These are phyloP conservation scores for Ostrea edulis DNA, from an alignment of 1,140 invertebrate species.

Conservation along the genomic window DNA sequence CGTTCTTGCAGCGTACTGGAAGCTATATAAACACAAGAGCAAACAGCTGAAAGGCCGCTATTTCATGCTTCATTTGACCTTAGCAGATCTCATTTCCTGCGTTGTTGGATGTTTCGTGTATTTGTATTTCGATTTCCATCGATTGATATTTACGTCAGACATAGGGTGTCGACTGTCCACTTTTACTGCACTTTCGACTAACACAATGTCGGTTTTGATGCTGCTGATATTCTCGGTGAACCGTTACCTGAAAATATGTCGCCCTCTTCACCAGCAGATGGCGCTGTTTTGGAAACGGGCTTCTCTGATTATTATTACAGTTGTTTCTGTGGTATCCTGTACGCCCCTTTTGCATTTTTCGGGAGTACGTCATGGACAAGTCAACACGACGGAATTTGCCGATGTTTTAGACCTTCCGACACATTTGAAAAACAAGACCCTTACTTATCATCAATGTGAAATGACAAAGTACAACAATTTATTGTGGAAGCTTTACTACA, in stretches of 20 bases:
- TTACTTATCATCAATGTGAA: background rate
- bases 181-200: constrained; percentile 44
- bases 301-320: background rate
- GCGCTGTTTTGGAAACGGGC: constrained; percentile 42
- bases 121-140: constrained; percentile 46
- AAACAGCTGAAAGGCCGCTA: constrained; percentile 45
- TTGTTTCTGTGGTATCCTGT: constrained; percentile 32
- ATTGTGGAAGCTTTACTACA: constrained; percentile 26
- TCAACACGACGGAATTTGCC: background rate
- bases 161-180: constrained; percentile 47
- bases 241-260: constrained; percentile 53
- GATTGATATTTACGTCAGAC: constrained; percentile 37
- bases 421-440: background rate
- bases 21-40: constrained; percentile 6
- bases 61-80: constrained; percentile 50
- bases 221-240: constrained; percentile 46
- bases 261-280: constrained; percentile 46
- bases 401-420: background rate
- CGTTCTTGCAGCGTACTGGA: constrained; percentile 37
- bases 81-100: constrained; percentile 46
- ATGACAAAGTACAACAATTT: background rate
- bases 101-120: constrained; percentile 45
- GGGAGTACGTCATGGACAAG: background rate
- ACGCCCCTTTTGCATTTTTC: constrained; percentile 34
- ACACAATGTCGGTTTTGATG: constrained; percentile 45